phyloP scores from a whole-genome alignment of 2,888 invertebrate species.

The Ganaspis brasiliensis region DNA sequence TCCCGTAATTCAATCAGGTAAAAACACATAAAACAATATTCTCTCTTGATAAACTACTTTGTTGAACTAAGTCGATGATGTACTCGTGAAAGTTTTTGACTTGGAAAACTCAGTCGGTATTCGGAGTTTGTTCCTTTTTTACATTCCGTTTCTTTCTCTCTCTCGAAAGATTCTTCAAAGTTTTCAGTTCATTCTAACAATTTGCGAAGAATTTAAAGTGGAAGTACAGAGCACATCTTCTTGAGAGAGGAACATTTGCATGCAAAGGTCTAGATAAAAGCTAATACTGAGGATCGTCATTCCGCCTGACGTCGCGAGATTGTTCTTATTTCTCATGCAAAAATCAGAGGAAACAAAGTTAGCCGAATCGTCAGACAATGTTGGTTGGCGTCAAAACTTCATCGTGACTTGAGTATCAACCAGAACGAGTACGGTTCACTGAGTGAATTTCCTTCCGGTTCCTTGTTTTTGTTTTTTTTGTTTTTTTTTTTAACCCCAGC shows the following conservation, averaged over 20 bases:
- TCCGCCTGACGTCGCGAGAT: constrained; percentile 27
- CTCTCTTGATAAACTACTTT: constrained; percentile 36
- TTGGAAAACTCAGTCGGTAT: constrained; percentile 35
- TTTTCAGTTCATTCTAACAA: constrained; percentile 42
- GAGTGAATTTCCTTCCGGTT: constrained; percentile 35
- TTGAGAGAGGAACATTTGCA: constrained; percentile 33
- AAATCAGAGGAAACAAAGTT: constrained; percentile 25
- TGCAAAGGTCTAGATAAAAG: constrained; percentile 34
- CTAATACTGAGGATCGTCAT: constrained; percentile 38
- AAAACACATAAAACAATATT: constrained; percentile 9
- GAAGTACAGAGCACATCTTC: constrained; percentile 34
- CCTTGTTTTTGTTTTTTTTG: too few relatives aligned
- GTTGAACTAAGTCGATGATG: constrained; percentile 42
- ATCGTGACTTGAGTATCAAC: constrained; percentile 32
- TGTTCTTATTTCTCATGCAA: constrained; percentile 39
- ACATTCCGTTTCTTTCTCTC: constrained; percentile 23
- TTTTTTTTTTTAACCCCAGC: too few relatives aligned
- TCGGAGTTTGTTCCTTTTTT: constrained; percentile 42
- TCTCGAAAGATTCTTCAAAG: constrained; percentile 34
- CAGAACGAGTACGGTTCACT: constrained; percentile 35
- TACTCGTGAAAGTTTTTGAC: constrained; percentile 34
- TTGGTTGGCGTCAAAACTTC: constrained; percentile 33
- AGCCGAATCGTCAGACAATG: constrained; percentile 21
- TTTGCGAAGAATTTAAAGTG: constrained; percentile 41
- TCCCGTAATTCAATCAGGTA: not conserved